These are phyloP conservation scores for Eulithis prunata DNA, from an alignment of 2,888 invertebrate species.

Conservation along the genomic window DNA sequence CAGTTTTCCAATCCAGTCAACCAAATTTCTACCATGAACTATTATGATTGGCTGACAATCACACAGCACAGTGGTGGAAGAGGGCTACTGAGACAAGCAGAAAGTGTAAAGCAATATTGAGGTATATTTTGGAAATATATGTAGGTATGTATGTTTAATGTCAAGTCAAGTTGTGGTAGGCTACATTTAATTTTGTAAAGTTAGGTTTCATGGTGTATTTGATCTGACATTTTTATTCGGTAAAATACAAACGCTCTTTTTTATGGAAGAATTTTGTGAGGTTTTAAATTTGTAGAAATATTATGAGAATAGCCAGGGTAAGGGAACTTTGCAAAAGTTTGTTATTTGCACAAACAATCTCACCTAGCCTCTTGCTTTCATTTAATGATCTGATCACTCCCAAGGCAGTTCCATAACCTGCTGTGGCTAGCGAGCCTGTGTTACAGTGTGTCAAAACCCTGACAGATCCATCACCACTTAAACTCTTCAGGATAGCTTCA, in stretches of 20 bases:
- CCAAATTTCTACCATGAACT: no score
- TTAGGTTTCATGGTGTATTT: no score
- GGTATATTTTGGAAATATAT: background rate
- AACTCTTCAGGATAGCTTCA: conserved; percentile 87
- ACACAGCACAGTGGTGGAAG: background rate
- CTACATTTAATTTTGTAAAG: no score
- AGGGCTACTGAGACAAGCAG: background rate
- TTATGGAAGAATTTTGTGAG: no score
- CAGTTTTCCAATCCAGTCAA: no score
- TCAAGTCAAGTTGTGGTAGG: no score
- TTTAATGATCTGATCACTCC: conserved; percentile 96
- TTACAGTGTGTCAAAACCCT: conserved; percentile 98
- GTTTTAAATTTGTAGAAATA: no score
- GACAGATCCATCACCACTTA: conserved; percentile 85
- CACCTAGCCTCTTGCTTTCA: conserved; percentile 88
- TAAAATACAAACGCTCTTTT: no score
- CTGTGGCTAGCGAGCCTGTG: conserved; percentile 98
- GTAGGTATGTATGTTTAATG: no score
- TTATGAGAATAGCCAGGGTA: no score
- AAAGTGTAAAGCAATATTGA: background rate
- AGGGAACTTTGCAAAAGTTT: conserved; percentile 1
- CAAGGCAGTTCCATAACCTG: conserved; percentile 98
- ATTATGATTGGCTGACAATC: no score
- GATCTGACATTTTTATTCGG: no score
- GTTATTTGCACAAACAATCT: conserved; percentile 39